Evolutionary conservation across 2,888 invertebrate species (phyloP).

Genomic region (Epirrita christyi): DNA sequence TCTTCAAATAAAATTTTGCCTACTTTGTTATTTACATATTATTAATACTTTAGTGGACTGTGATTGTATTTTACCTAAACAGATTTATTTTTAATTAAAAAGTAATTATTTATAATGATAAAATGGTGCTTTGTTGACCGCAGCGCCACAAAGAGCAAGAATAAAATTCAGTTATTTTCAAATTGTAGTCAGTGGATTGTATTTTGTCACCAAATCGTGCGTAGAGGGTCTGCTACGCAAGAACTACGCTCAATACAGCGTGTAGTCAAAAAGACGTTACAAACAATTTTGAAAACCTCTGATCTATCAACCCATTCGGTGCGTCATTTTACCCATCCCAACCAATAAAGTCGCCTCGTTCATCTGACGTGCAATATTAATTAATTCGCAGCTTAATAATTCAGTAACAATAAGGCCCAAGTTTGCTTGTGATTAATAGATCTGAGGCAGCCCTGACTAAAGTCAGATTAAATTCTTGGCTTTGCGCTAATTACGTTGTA

Average conservation of each 20-base stretch:
- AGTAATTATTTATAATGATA: no score
- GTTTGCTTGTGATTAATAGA: slow-evolving; percentile 48
- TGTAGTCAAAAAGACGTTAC: background rate
- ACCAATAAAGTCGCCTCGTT: slow-evolving; percentile 36
- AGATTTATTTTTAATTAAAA: no score
- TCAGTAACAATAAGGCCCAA: slow-evolving; percentile 41
- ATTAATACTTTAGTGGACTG: no score
- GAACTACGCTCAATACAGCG: background rate
- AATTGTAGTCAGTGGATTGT: background rate
- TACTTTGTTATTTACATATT: no score
- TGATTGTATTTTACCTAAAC: no score
- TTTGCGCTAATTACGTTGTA: slow-evolving; percentile 39
- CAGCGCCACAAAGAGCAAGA: no score
- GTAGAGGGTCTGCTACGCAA: background rate
- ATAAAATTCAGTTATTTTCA: no score
- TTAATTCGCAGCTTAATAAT: slow-evolving; percentile 50
- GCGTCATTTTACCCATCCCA: slow-evolving; percentile 44
- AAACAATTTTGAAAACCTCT: slow-evolving; percentile 16
- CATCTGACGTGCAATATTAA: slow-evolving; percentile 50
- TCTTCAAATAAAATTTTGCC: no score
- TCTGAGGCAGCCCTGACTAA: slow-evolving; percentile 37
- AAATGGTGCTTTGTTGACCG: no score
- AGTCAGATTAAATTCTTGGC: slow-evolving; percentile 43
- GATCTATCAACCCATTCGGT: slow-evolving; percentile 19
- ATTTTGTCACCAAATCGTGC: background rate